Evolutionary conservation across 2,888 invertebrate species (phyloP), one percentile per base, ranked within the genome.

Genomic region (Palloptera scutellata): DNA sequence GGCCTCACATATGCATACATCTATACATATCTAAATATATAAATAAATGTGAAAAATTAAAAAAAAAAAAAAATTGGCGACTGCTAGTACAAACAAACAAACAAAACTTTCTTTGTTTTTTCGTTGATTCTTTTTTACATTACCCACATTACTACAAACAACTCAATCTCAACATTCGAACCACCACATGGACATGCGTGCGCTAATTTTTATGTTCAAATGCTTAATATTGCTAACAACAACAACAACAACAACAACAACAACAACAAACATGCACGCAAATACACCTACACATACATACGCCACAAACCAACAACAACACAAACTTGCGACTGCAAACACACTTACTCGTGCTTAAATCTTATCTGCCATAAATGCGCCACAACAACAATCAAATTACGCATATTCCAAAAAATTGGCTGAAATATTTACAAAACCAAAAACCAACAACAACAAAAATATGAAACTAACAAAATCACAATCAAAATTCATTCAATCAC

Each of bases 201-300:
- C 76, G 77, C 75, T 74, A 73, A 70, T 73, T 77, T 77, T 78
- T 80, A 73, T 81, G 77, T 81, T 80, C 57, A 73, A 72, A 52
- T 73, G 74, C 75, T 71, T 74, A 73, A 63, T 68, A 71, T 67
- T 71, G 70, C 68, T 66, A 64, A 67, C 66, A 69, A 42, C 52
- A 67, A 48, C 20, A 43, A 64, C 20, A 52, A 51, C 60, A 40
- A 58, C 15, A 45, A 61, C 54, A 61, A 66, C 55, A 17, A 61
- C 55, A 57, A 57, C 20, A 13, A 51, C 53, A 61, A 41, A 40
- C 17, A 13, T n/a, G 10, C 43, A 53, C 43, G 45, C 40, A 61
- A n/a, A 61, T 54, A 66, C 60, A 2, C 40, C 55, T 58, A 41
- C 55, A 58, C 13, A 43, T 19, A 20, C 11, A 40, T 30, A 61